A percentile compares a stretch with the other conserved stretches of the same genome.
These are phyloP conservation scores for Pelodytes ibericus DNA, from an alignment of 2,797 vertebrate genomes.

Conservation along the genomic window DNA sequence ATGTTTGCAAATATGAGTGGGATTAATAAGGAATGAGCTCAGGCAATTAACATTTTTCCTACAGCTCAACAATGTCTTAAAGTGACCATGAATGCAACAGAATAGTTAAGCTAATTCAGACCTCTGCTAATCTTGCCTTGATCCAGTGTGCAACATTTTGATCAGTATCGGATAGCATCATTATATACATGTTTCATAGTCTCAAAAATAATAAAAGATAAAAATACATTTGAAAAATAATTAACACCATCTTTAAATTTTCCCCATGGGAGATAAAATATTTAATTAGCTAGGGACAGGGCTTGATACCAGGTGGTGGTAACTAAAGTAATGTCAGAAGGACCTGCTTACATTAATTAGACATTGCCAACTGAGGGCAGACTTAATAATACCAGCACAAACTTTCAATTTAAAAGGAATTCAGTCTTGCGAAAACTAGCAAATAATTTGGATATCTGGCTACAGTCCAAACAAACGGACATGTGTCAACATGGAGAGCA, in stretches of 20 bases:
- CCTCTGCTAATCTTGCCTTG: too few species aligned
- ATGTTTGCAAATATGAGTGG: too few species aligned
- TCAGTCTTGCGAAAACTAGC: neutral
- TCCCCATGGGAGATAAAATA: neutral
- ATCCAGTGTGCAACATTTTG: too few species aligned
- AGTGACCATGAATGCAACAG: too few species aligned
- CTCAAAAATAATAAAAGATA: too few species aligned
- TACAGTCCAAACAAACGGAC: conserved; percentile 18
- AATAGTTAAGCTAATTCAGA: too few species aligned
- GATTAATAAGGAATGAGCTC: too few species aligned
- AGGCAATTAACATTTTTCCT: too few species aligned
- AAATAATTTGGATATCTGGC: conserved; percentile 35
- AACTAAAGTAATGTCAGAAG: conserved; percentile 21
- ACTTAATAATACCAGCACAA: conserved; percentile 22
- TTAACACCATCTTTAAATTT: neutral
- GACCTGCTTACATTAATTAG: conserved; percentile 37
- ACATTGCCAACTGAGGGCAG: conserved; percentile 4
- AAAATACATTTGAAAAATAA: too few species aligned
- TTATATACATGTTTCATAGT: too few species aligned
- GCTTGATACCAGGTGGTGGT: conserved; percentile 28
- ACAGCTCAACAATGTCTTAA: too few species aligned
- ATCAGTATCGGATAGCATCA: too few species aligned
- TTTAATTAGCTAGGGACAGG: conserved; percentile 16
- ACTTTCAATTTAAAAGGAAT: neutral
- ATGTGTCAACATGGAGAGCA: conserved; percentile 12